Base-by-base conservation (phyloP, 2,888 invertebrate genomes). In the Ischnura elegans region DNA sequence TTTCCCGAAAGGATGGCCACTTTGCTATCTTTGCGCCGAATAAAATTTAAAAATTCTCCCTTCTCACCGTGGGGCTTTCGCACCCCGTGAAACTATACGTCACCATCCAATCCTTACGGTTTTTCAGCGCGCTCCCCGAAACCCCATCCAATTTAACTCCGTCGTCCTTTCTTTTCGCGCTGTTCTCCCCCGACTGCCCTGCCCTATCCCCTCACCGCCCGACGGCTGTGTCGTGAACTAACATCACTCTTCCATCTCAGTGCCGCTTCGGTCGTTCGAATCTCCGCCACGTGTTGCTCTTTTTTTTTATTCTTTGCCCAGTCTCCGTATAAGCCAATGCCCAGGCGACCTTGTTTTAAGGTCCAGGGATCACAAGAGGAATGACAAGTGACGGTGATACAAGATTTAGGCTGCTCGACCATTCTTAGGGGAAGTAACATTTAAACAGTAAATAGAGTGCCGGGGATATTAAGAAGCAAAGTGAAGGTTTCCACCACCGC, bases 181-280 rank as follows among this genome's bases (percentile, higher is more conserved):
- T 13, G 10, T n/a, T 10, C 36, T 36, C 46, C 25, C 43, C 43
- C 86, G n/a, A 25, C 86, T 19, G 3, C 45, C 21, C 36, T 25
- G 46, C 46, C 25, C 25, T n/a, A 6, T 46, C 25, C 86, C n/a
- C 21, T 43, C n/a, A n/a, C 86, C 21, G 25, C 45, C 86, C 45
- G 36, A n/a, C 25, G 85, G 6, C 45, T 21, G 0, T n/a, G 86
- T 86, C 86, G n/a, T 86, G 46, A 25, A 45, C 86, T 86, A 86
- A 86, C 86, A 86, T 86, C 86, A 86, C 86, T 86, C 86, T 86
- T 86, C 86, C 45, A 86, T 86, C 86, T 86, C 86, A 25, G 2
- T 61, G 2, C 61, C 61, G 85, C 36, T n/a, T 43, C 86, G 86
- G 86, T 25, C 86, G 86, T 46, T 86, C 43, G 45, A 86, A 13